Evolutionary conservation across 2,797 vertebrate genomes (phyloP).

Genomic region (Trachops cirrhosus): DNA sequence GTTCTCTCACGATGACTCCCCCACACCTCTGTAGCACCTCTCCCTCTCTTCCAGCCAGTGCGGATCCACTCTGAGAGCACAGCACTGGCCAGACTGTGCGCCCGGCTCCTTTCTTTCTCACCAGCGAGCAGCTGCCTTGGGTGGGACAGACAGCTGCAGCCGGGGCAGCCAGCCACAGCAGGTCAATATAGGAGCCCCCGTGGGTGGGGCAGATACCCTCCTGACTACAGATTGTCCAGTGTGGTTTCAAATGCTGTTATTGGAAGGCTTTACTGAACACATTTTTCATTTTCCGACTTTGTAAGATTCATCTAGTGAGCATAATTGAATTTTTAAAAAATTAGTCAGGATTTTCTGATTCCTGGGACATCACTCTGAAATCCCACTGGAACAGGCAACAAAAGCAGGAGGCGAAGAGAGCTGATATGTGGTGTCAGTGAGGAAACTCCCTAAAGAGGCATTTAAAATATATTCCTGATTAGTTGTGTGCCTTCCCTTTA

Average conservation of each 20-base stretch:
- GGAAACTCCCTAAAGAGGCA: constrained; percentile 67
- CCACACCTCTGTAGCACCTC: not conserved
- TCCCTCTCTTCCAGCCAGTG: not conserved
- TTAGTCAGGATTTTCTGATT: constrained; percentile 21
- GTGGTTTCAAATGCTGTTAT: not conserved
- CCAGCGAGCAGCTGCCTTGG: not conserved
- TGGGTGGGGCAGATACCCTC: not conserved
- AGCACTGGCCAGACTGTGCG: not conserved
- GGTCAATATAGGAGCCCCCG: not conserved
- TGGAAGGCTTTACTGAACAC: not conserved
- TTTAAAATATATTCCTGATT: constrained; percentile 21
- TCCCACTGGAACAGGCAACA: not conserved
- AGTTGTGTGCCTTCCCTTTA: not conserved
- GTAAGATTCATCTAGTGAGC: constrained; percentile 13
- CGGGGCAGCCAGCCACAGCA: not conserved
- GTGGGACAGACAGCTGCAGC: not conserved
- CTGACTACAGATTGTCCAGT: not conserved
- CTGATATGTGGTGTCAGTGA: not conserved
- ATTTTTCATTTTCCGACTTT: not conserved
- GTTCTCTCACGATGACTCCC: not conserved
- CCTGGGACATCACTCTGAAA: constrained; percentile 22
- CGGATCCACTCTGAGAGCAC: not conserved
- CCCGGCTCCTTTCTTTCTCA: not conserved
- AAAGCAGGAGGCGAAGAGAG: not conserved
- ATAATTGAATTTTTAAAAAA: not conserved